Percentiles rank a stretch among this genome's conserved stretches.
Evolutionary conservation across 2,113 vertebrate genomes (phyloP).

Genomic region (Emydura subglobosa): DNA sequence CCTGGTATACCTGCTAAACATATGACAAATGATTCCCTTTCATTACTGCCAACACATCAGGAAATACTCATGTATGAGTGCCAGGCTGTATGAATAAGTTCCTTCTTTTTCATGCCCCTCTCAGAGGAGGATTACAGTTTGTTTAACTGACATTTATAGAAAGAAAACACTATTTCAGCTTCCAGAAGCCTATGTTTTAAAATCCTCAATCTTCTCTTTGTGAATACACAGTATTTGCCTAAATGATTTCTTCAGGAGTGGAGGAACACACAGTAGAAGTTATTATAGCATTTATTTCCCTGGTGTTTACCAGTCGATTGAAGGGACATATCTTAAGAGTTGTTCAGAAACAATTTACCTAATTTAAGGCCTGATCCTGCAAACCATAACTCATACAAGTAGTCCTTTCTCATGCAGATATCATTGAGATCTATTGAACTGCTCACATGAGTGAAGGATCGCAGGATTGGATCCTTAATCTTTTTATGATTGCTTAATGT

Average conservation of each 20-base stretch:
- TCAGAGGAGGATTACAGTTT: not conserved
- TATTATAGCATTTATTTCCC: not conserved
- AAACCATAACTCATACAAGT: not conserved
- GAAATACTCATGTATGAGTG: not conserved
- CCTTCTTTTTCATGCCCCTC: not conserved
- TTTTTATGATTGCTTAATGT: conserved; percentile 41
- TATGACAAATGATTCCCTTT: not conserved
- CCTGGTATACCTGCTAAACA: not conserved
- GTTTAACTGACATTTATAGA: not conserved
- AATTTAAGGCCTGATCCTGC: not conserved
- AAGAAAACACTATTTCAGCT: not conserved
- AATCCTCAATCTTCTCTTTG: not conserved
- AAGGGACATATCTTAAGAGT: not conserved
- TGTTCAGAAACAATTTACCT: not conserved
- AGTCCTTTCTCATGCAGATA: conserved; percentile 19
- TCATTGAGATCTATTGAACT: not conserved
- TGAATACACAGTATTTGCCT: not conserved
- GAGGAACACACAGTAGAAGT: not conserved
- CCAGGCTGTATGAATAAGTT: not conserved
- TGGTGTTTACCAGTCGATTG: not conserved
- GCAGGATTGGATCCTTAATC: not conserved
- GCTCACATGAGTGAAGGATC: not conserved
- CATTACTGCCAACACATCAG: not conserved
- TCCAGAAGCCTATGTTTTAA: not conserved
- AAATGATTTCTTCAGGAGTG: not conserved